phyloP scores from a whole-genome alignment of 2,113 vertebrate genomes.

The Apodemus speciosus region DNA sequence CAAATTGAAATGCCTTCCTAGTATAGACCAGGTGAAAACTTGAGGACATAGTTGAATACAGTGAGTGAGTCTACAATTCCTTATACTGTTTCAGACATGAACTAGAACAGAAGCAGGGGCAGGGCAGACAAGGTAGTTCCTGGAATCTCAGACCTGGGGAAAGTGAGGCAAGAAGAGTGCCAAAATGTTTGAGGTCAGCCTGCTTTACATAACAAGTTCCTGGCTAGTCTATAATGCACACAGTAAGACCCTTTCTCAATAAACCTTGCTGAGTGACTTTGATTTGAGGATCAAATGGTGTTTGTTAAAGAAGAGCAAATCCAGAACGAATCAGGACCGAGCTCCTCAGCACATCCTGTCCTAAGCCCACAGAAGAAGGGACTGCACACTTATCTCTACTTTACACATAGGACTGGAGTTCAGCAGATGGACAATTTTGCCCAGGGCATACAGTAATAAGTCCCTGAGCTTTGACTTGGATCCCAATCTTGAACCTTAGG shows the following conservation, averaged over 20 bases:
- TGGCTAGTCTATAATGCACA: not conserved
- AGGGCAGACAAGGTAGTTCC: not conserved
- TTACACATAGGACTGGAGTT: not conserved
- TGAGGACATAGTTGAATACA: not conserved
- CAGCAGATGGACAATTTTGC: not conserved
- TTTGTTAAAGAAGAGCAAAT: not conserved
- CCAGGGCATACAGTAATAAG: not conserved
- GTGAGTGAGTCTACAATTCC: not conserved
- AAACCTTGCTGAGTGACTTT: not conserved
- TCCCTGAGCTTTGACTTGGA: conserved; percentile 2
- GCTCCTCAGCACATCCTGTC: not conserved
- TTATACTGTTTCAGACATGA: conserved; percentile 20
- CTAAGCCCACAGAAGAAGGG: not conserved
- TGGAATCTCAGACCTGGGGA: not conserved
- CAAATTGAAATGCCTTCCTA: not conserved
- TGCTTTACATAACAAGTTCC: not conserved
- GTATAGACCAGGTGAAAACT: not conserved
- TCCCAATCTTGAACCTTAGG: not conserved
- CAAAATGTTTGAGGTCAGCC: not conserved
- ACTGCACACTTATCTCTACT: not conserved
- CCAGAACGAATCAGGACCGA: not conserved
- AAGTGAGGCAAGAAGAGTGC: not conserved
- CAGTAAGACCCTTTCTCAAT: not conserved
- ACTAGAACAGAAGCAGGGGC: not conserved
- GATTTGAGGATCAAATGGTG: not conserved